A percentile compares a stretch with the other conserved stretches of the same genome.
Conservation (phyloP, 2,888 invertebrate genomes). For the Nycteola revayana region DNA sequence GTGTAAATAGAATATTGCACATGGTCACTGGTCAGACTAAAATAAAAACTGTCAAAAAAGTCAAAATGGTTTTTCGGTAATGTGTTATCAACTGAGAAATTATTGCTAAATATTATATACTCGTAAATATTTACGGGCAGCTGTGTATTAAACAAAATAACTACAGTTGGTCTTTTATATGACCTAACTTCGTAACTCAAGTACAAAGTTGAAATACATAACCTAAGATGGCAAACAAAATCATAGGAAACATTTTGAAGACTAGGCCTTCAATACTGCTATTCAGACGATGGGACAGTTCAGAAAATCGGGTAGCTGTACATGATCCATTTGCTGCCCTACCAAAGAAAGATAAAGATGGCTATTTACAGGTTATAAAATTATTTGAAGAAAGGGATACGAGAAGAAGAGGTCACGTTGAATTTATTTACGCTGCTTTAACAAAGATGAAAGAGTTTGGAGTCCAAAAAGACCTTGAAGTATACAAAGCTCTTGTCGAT, state of each 20-base stretch:
- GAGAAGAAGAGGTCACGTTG: slow-evolving; percentile 92
- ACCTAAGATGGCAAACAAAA: slow-evolving; percentile 60
- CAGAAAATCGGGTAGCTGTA: slow-evolving; percentile 60
- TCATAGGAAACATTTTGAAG: slow-evolving; percentile 52
- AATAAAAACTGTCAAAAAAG: too few species aligned
- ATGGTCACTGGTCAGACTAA: too few species aligned
- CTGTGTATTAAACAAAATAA: too few species aligned
- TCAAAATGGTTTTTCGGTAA: too few species aligned
- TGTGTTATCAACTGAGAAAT: too few species aligned
- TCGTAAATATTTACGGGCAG: too few species aligned
- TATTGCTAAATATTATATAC: too few species aligned
- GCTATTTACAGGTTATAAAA: slow-evolving; percentile 88
- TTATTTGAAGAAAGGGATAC: slow-evolving; percentile 86
- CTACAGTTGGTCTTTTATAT: too few species aligned
- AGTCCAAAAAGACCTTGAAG: slow-evolving; percentile 92
- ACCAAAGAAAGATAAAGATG: slow-evolving; percentile 83
- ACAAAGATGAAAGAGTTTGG: slow-evolving; percentile 94
- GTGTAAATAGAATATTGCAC: slow-evolving; percentile 10
- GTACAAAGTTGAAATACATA: slow-evolving; percentile 29
- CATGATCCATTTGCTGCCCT: slow-evolving; percentile 74
- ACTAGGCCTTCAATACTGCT: slow-evolving; percentile 43
- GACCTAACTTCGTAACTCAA: too few species aligned
- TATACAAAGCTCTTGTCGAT: slow-evolving; percentile 92
- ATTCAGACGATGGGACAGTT: slow-evolving; percentile 60
- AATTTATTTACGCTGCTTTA: slow-evolving; percentile 96